Conservation (phyloP, 1,140 invertebrate genomes). For the Pissodes strobi region DNA sequence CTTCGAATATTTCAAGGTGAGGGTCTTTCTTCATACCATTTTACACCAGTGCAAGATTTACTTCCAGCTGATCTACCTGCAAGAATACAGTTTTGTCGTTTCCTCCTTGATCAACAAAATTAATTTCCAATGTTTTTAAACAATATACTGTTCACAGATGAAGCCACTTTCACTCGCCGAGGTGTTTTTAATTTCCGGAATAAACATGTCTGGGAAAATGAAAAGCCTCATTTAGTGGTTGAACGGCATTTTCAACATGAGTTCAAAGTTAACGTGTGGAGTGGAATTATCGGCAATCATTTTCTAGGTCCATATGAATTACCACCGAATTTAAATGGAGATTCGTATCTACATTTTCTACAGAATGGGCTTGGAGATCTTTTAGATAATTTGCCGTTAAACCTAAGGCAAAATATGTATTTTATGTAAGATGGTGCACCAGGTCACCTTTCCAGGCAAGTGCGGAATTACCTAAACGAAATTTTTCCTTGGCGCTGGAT, state of each 20-base stretch:
- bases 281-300: neutral
- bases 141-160: conserved; percentile 1
- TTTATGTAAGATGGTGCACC: too few relatives aligned
- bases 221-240: conserved; percentile 1
- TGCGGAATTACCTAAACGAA: too few relatives aligned
- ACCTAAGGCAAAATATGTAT: conserved; percentile 1
- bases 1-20: too few relatives aligned
- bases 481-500: too few relatives aligned
- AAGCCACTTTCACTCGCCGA: neutral
- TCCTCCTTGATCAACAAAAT: neutral
- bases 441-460: too few relatives aligned
- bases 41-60: too few relatives aligned
- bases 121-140: neutral
- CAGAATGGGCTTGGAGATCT: neutral
- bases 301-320: neutral
- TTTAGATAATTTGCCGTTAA: neutral
- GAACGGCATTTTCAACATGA: neutral
- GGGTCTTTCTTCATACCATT: too few relatives aligned
- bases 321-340: conserved; percentile 1
- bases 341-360: neutral
- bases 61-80: too few relatives aligned
- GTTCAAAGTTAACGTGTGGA: neutral
- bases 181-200: neutral
- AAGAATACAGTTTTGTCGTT: too few relatives aligned
- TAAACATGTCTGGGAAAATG: neutral